These are phyloP conservation scores for Danio kyathit DNA, from an alignment of 2,797 vertebrate species.

Conservation along the genomic window DNA sequence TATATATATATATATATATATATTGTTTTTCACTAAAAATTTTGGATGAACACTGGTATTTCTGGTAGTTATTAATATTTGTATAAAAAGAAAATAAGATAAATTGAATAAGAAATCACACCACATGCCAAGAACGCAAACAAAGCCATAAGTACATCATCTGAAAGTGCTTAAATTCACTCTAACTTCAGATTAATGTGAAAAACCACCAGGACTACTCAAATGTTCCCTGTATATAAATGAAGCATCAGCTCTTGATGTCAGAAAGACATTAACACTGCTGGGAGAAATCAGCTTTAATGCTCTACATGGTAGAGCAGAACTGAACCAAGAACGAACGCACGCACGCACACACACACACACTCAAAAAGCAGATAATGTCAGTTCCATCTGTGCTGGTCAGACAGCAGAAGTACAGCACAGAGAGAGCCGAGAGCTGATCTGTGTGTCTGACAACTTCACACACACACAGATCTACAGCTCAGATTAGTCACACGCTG, in stretches of 20 bases:
- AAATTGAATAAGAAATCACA: not conserved
- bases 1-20: too few species aligned
- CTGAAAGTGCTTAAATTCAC: too few species aligned
- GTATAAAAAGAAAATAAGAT: too few species aligned
- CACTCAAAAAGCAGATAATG: constrained; percentile 19
- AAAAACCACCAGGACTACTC: constrained; percentile 3
- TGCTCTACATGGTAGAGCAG: too few species aligned
- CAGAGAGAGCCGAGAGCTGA: constrained; percentile 46
- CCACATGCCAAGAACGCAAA: not conserved
- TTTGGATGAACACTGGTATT: too few species aligned
- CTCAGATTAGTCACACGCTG: too few species aligned
- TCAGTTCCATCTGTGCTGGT: constrained; percentile 75
- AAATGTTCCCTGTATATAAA: not conserved
- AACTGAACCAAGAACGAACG: too few species aligned
- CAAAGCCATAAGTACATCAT: not conserved
- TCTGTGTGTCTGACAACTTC: constrained; percentile 54
- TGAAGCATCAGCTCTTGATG: constrained; percentile 15
- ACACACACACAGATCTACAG: too few species aligned
- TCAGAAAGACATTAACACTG: constrained; percentile 2
- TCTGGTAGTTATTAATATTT: too few species aligned
- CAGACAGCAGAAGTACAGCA: constrained; percentile 30
- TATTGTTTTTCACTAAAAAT: too few species aligned
- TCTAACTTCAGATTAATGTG: too few species aligned
- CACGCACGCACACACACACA: too few species aligned
- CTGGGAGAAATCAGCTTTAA: constrained; percentile 7